phyloP scores from a whole-genome alignment of 2,113 vertebrate species.

The Myotis brandtii region DNA sequence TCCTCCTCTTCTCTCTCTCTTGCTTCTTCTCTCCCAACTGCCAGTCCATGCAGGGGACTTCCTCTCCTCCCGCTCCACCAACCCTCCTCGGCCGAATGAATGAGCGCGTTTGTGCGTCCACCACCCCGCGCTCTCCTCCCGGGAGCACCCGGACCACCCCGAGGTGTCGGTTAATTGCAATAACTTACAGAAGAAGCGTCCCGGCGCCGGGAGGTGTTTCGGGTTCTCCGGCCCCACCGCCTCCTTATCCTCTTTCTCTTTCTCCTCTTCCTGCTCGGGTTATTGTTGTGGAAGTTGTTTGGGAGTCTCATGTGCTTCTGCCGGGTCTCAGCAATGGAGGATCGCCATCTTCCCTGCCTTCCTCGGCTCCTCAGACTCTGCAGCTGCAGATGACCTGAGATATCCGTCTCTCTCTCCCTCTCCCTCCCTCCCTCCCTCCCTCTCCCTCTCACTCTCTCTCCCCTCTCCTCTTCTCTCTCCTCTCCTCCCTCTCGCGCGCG shows the following conservation, averaged over 20 bases:
- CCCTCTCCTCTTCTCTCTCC: slow-evolving; percentile 93
- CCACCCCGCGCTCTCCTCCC: slow-evolving; percentile 82
- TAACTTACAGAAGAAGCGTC: slow-evolving; percentile 89
- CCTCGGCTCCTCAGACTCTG: slow-evolving; percentile 89
- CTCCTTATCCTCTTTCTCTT: slow-evolving; percentile 84
- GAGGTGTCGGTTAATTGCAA: slow-evolving; percentile 85
- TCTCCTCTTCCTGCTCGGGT: slow-evolving; percentile 87
- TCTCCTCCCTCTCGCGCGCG: slow-evolving; percentile 90
- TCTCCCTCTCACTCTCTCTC: slow-evolving; percentile 89
- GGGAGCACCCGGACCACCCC: slow-evolving; percentile 81
- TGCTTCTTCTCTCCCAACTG: slow-evolving; percentile 78
- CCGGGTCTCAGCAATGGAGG: slow-evolving; percentile 97
- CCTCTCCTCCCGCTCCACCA: slow-evolving; percentile 76
- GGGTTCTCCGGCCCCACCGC: slow-evolving; percentile 85
- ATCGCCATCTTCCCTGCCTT: slow-evolving; percentile 99
- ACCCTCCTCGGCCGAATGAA: slow-evolving; percentile 85
- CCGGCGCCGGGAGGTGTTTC: slow-evolving; percentile 86
- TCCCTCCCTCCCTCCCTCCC: slow-evolving; percentile 91
- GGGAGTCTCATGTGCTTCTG: slow-evolving; percentile 95
- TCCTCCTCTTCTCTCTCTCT: slow-evolving; percentile 42
- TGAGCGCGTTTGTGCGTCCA: slow-evolving; percentile 79
- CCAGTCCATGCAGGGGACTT: slow-evolving; percentile 78
- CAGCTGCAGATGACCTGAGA: slow-evolving; percentile 99
- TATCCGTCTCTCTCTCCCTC: slow-evolving; percentile 97
- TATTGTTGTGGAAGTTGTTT: slow-evolving; percentile 93